A percentile compares a stretch with the other conserved stretches of the same genome.
Evolutionary conservation across 2,888 invertebrate species (phyloP).

Genomic region (Eilema sororculum): DNA sequence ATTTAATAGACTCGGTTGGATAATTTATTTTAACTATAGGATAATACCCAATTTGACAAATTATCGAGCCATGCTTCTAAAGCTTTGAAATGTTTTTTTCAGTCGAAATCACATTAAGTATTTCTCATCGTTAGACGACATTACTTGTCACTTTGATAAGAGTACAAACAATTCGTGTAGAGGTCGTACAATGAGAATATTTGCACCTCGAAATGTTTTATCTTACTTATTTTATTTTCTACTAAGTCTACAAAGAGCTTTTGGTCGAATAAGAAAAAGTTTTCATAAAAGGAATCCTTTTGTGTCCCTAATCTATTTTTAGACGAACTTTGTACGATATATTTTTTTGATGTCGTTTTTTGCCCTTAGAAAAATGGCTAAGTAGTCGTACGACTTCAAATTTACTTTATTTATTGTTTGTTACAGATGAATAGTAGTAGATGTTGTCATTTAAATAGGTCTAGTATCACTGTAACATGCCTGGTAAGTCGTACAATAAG

Average conservation of each 20-base stretch:
- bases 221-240: background rate
- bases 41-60: background rate
- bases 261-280: background rate
- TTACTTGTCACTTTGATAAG: conserved; percentile 1
- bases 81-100: background rate
- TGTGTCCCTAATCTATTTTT: background rate
- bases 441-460: too few species aligned
- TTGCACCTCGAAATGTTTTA: background rate
- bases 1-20: too few species aligned
- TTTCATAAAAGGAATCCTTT: background rate
- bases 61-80: background rate
- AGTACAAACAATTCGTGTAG: background rate
- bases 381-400: too few species aligned
- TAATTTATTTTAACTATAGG: too few species aligned
- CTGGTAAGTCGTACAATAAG: too few species aligned
- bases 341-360: background rate
- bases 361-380: background rate
- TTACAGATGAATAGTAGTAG: too few species aligned
- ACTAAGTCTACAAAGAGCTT: background rate
- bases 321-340: background rate
- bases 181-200: background rate
- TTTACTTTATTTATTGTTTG: too few species aligned
- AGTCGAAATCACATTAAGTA: background rate
- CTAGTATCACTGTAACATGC: too few species aligned
- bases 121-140: too few species aligned